Base-by-base conservation (phyloP, 2,797 vertebrate species). In the Sparus aurata region DNA sequence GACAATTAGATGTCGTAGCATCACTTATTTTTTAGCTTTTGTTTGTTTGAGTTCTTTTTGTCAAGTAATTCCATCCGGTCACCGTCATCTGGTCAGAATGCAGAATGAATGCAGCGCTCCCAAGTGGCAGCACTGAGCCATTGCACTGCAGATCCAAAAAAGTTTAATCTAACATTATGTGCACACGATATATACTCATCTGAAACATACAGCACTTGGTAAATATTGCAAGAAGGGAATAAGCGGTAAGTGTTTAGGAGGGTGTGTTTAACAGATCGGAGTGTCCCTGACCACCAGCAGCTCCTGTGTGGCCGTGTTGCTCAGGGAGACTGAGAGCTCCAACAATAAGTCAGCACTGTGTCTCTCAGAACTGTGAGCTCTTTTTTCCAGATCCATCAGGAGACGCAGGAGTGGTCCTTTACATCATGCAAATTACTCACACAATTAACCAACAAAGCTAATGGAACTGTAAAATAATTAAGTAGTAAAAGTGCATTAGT, bases 251-350 rank as follows among this genome's bases (percentile, higher is more conserved):
- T 43, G 34, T 55, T 75, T 49, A 25, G 52, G 58, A n/a, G 43
- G 25, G 23, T 9, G 15, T 47, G 25, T 83, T 72, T 17, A 17
- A 72, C 64, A 74, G 25, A 73, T 78, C 38, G 64, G 45, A 52
- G 57, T 25, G 4, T 53, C 55, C 12, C 50, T 57, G 20, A n/a
- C 16, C 57, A 59, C 47, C 64, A 82, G 38, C 58, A 57, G 57
- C 75, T 65, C 54, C 49, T 74, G 84, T 91, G 87, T 89, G 83
- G 84, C 63, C 76, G 75, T 73, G 92, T 94, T 88, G 88, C 91
- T 83, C 75, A 4, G 75, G 88, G 86, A 82, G 61, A 92, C 89
- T 12, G 54, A 52, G 22, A 27, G 18, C 82, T 38, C 25, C n/a
- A 82, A 91, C 90, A 89, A 85, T 85, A n/a, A 71, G 79, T 77